These are phyloP conservation scores for Melanerpes aurifrons DNA, from an alignment of 2,113 vertebrate genomes.

Conservation along the genomic window DNA sequence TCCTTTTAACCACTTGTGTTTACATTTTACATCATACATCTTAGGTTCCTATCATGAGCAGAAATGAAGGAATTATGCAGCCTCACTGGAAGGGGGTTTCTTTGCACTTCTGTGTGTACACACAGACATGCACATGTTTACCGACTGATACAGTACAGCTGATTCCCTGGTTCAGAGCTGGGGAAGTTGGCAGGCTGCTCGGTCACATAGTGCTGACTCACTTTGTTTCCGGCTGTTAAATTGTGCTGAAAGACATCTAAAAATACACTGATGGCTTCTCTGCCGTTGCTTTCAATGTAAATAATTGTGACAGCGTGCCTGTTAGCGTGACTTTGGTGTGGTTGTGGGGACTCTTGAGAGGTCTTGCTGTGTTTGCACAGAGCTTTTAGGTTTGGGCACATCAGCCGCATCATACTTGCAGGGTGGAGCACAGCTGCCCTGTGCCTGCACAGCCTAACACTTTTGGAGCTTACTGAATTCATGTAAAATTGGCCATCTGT, in stretches of 20 bases:
- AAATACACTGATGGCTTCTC: slow-evolving; percentile 48
- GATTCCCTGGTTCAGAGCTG: neutral
- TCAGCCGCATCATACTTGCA: neutral
- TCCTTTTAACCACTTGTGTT: neutral
- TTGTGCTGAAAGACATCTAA: slow-evolving; percentile 58
- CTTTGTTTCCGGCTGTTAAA: slow-evolving; percentile 58
- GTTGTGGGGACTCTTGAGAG: neutral
- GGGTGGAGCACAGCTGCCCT: neutral
- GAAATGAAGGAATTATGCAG: neutral
- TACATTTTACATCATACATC: neutral
- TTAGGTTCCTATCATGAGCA: neutral
- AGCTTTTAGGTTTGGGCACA: neutral
- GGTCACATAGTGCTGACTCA: slow-evolving; percentile 52
- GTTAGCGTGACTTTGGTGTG: neutral
- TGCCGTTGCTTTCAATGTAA: neutral
- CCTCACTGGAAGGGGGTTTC: neutral
- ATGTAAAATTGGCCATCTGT: neutral
- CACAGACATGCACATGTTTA: neutral
- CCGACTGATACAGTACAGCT: neutral
- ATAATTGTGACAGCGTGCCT: neutral
- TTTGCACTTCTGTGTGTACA: neutral
- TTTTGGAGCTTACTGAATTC: neutral
- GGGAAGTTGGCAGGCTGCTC: slow-evolving; percentile 4
- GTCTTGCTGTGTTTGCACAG: neutral
- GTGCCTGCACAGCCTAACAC: fast-evolving